phyloP scores from a whole-genome alignment of 2,888 invertebrate species.

The Schrankia costaestrigalis region DNA sequence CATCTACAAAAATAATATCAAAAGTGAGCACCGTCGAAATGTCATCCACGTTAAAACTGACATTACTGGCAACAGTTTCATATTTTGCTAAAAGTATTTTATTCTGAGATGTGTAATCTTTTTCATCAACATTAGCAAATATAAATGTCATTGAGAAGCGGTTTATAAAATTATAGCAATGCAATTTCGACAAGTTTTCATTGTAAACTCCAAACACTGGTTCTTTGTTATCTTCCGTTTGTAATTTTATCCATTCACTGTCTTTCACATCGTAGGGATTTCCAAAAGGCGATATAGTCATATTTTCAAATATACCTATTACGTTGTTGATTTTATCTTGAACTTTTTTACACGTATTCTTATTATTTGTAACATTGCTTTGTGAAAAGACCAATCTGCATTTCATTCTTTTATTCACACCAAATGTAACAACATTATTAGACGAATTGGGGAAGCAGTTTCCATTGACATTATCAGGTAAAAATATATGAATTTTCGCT shows the following conservation, averaged over 20 bases:
- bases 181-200: conserved; percentile 41
- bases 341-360: conserved; percentile 48
- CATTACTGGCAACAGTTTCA: conserved; percentile 36
- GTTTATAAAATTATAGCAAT: conserved; percentile 57
- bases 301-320: conserved; percentile 36
- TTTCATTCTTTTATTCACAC: conserved; percentile 66
- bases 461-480: conserved; percentile 66
- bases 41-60: conserved; percentile 48
- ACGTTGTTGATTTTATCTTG: conserved; percentile 45
- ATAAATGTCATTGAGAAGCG: conserved; percentile 50
- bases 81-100: conserved; percentile 50
- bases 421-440: conserved; percentile 66
- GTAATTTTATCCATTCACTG: conserved; percentile 51
- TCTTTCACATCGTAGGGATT: conserved; percentile 53
- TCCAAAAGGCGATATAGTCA: conserved; percentile 56
- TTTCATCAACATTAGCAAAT: conserved; percentile 45
- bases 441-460: conserved; percentile 57
- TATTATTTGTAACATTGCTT: conserved; percentile 32
- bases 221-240: conserved; percentile 24
- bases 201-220: conserved; percentile 46
- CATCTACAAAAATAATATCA: conserved; percentile 60
- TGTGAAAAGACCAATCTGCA: conserved; percentile 56
- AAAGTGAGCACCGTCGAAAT: conserved; percentile 53
- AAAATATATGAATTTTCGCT: conserved; percentile 27
- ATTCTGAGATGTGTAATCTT: conserved; percentile 31